Conservation (phyloP, 2,797 vertebrate species). For the Euthynnus affinis region DNA sequence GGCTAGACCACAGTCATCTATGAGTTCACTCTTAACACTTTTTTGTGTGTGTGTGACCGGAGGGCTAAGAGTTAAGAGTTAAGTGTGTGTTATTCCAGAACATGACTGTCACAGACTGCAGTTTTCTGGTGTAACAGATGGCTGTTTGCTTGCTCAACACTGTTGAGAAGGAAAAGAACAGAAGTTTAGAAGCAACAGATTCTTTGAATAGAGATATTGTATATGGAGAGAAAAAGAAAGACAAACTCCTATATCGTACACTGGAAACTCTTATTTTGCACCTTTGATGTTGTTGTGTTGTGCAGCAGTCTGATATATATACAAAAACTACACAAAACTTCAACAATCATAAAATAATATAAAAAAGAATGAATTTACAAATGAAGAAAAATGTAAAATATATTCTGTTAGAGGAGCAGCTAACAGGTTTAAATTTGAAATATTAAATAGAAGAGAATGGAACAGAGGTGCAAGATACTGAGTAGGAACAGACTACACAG, state of each 20-base stretch:
- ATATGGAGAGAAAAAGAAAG: conserved; percentile 1
- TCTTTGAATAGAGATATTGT: neutral
- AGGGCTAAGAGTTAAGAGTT: conserved; percentile 10
- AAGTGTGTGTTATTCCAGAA: conserved; percentile 19
- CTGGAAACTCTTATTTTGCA: neutral
- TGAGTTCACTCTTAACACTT: conserved; percentile 1
- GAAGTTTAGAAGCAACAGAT: neutral
- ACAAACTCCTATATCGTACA: neutral
- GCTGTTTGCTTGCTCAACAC: conserved; percentile 9
- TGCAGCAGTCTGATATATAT: too few relatives aligned
- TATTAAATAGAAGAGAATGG: too few relatives aligned
- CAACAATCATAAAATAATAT: too few relatives aligned
- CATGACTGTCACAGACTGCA: neutral
- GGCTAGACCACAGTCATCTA: neutral
- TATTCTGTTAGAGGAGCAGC: too few relatives aligned
- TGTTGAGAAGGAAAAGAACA: conserved; percentile 2
- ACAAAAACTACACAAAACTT: too few relatives aligned
- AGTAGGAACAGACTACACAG: too few relatives aligned
- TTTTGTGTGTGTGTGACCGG: neutral
- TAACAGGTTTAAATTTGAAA: too few relatives aligned
- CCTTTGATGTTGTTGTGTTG: neutral
- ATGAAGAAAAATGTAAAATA: too few relatives aligned
- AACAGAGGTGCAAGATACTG: too few relatives aligned
- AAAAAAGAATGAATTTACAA: too few relatives aligned
- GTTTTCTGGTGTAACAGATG: conserved; percentile 32